Conservation (phyloP, 2,797 vertebrate species). For the Etheostoma nigrum region DNA sequence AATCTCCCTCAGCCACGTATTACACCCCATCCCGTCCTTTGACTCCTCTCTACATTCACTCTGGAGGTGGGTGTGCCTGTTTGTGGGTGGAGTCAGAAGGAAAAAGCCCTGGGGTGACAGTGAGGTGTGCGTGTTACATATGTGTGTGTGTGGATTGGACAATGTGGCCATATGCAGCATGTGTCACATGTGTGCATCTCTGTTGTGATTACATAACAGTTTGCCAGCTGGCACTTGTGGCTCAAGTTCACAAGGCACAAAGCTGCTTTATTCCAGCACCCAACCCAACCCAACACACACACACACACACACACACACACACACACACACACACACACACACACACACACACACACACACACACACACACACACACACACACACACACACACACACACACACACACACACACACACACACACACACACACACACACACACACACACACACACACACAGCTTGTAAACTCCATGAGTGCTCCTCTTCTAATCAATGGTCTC, state of each 20-base stretch:
- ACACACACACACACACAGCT: constrained; percentile 40
- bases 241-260: constrained; percentile 78
- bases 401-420: constrained; percentile 38
- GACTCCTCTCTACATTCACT: constrained; percentile 39
- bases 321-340: constrained; percentile 41
- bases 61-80: constrained; percentile 46
- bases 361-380: constrained; percentile 36
- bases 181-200: constrained; percentile 56
- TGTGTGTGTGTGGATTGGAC: constrained; percentile 23
- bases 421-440: constrained; percentile 37
- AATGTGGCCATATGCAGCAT: constrained; percentile 35
- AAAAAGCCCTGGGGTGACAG: constrained; percentile 29
- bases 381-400: constrained; percentile 37
- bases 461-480: constrained; percentile 22
- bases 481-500: constrained; percentile 35
- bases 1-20: constrained; percentile 68
- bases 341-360: constrained; percentile 40
- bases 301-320: constrained; percentile 36
- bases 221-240: constrained; percentile 78
- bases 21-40: constrained; percentile 43
- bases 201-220: constrained; percentile 74
- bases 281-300: constrained; percentile 45
- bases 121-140: constrained; percentile 33
- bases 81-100: constrained; percentile 41
- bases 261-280: constrained; percentile 79